Conservation (phyloP, 2,797 vertebrate genomes). For the Nyctalus aviator region DNA sequence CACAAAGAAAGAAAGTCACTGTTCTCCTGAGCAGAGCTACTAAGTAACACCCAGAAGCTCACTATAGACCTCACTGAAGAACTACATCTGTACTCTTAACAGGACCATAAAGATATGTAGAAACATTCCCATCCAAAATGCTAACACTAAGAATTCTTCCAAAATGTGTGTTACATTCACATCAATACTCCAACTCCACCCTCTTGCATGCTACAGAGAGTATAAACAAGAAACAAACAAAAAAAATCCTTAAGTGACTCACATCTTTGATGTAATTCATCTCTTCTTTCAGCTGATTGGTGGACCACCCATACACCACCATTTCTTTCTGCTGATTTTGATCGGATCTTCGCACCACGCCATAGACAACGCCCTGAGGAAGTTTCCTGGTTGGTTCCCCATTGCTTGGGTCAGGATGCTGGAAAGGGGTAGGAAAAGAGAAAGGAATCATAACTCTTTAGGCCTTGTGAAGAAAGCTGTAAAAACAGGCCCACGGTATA, state of each 20-base stretch:
- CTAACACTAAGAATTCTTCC: background rate
- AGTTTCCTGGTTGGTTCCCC: slow-evolving; percentile 88
- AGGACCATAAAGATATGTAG: background rate
- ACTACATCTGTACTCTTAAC: background rate
- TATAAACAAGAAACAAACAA: background rate
- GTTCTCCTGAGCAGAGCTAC: background rate
- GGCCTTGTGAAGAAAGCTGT: background rate
- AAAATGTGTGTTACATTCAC: background rate
- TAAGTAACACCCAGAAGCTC: background rate
- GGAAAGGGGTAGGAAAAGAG: slow-evolving; percentile 79
- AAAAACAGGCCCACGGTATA: fast-evolving
- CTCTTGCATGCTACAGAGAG: background rate
- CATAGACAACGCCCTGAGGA: slow-evolving; percentile 92
- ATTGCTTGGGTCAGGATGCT: slow-evolving; percentile 92
- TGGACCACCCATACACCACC: slow-evolving; percentile 96
- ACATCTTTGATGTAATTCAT: slow-evolving; percentile 99
- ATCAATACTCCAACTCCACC: background rate
- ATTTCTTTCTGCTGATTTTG: slow-evolving; percentile 93
- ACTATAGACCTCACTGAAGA: background rate
- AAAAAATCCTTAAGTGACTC: slow-evolving; percentile 81
- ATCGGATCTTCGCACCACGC: slow-evolving; percentile 92
- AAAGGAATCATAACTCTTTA: background rate
- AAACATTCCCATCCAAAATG: slow-evolving; percentile 35
- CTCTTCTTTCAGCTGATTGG: slow-evolving; percentile 95
- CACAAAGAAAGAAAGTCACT: background rate